These are phyloP conservation scores for Brachionus sp. DNA, from an alignment of 1,140 invertebrate species.

Conservation along the genomic window DNA sequence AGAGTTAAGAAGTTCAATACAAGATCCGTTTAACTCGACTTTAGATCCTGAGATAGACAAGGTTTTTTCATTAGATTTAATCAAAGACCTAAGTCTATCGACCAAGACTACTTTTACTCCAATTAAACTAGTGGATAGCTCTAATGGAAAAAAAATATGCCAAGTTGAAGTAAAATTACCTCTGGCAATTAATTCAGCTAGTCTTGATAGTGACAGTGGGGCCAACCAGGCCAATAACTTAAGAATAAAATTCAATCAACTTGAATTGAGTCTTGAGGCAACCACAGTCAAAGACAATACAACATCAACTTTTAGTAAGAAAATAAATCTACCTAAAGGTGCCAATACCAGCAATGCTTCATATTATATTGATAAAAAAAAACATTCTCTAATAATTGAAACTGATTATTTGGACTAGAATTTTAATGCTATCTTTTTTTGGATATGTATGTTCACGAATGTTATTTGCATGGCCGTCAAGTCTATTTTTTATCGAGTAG, in stretches of 20 bases:
- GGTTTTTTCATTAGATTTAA: conserved; percentile 1
- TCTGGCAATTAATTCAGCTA: neutral
- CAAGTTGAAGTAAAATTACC: conserved; percentile 13
- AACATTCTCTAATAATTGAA: conserved; percentile 16
- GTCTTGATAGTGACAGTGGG: neutral
- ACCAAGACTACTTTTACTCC: conserved; percentile 25
- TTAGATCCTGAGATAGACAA: neutral
- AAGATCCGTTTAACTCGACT: conserved; percentile 11
- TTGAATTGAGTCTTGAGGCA: neutral
- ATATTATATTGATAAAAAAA: neutral
- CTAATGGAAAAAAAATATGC: neutral
- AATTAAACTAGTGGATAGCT: neutral
- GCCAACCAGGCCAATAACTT: neutral
- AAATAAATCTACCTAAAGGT: conserved; percentile 14
- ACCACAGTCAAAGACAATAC: neutral
- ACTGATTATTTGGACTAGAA: neutral
- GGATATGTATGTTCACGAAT: neutral
- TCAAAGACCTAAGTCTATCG: conserved; percentile 2
- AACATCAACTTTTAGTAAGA: conserved; percentile 4
- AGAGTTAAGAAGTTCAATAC: conserved; percentile 17
- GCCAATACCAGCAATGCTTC: neutral
- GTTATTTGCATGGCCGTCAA: neutral
- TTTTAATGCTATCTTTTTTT: neutral
- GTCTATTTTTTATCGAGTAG: neutral
- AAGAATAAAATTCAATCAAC: neutral